A percentile compares a stretch with the other conserved stretches of the same genome.
Conservation (phyloP, 2,797 vertebrate species). For the Anableps anableps region DNA sequence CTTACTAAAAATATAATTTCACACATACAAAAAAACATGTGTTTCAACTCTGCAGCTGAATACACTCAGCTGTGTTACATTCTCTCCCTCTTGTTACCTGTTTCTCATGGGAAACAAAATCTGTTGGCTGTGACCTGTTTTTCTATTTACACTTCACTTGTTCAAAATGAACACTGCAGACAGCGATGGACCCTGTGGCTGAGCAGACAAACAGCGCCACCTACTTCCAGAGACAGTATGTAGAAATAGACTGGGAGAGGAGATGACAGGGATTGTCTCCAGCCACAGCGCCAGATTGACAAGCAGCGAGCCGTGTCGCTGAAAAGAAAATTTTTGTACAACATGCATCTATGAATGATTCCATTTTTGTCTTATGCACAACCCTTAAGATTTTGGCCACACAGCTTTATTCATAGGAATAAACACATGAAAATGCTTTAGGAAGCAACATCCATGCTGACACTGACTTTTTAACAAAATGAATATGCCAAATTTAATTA, state of each 20-base stretch:
- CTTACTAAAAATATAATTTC: neutral
- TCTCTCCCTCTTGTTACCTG: neutral
- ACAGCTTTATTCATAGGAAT: neutral
- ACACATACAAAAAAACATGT: neutral
- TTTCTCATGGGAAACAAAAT: slow-evolving; percentile 20
- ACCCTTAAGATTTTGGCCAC: neutral
- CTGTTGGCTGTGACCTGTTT: slow-evolving; percentile 16
- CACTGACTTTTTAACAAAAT: neutral
- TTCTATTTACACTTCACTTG: slow-evolving; percentile 26
- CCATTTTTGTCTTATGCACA: neutral
- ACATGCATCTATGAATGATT: neutral
- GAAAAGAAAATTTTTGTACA: too few relatives aligned
- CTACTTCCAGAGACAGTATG: slow-evolving; percentile 10
- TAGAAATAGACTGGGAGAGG: neutral
- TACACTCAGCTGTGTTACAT: slow-evolving; percentile 19
- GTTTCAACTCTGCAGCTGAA: neutral
- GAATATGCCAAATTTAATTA: too few relatives aligned
- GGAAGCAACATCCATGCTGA: neutral
- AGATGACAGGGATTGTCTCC: neutral
- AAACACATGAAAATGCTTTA: neutral
- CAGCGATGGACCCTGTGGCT: neutral
- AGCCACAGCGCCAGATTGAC: too few relatives aligned
- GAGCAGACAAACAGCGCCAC: slow-evolving; percentile 8
- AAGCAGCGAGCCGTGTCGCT: too few relatives aligned
- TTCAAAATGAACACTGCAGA: neutral